These are phyloP conservation scores for Bombus fervidus DNA, from an alignment of 1,140 invertebrate genomes.

Conservation along the genomic window DNA sequence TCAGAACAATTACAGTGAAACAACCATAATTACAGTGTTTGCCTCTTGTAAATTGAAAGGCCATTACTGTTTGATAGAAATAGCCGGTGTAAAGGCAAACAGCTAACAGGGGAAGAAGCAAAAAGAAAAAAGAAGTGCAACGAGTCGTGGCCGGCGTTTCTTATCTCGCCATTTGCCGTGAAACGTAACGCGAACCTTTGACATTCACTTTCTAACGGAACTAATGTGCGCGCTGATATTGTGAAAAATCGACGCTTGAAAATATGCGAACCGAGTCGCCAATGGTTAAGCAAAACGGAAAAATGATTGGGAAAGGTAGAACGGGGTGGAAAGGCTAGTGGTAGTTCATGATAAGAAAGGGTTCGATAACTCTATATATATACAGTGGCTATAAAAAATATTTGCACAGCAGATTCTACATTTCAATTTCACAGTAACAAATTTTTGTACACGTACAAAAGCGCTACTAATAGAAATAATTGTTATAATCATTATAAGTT, in stretches of 20 bases:
- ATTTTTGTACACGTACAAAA: too few relatives aligned
- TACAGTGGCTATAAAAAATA: too few relatives aligned
- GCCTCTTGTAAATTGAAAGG: background rate
- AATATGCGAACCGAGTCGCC: constrained; percentile 1
- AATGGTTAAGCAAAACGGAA: background rate
- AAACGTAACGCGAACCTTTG: constrained; percentile 44
- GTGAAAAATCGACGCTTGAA: constrained; percentile 23
- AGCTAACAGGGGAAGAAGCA: background rate
- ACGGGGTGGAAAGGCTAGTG: background rate
- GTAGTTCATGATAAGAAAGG: background rate
- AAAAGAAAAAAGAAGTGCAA: constrained; percentile 9
- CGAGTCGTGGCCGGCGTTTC: constrained; percentile 22
- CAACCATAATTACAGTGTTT: background rate
- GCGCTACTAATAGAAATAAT: too few relatives aligned
- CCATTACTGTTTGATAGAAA: constrained; percentile 22
- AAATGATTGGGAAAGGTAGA: background rate
- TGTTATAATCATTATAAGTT: background rate
- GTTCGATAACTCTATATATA: background rate
- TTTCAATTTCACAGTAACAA: too few relatives aligned
- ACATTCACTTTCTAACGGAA: constrained; percentile 56
- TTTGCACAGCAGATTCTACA: too few relatives aligned
- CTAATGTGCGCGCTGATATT: constrained; percentile 10
- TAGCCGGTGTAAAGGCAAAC: background rate
- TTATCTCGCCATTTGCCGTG: constrained; percentile 33
- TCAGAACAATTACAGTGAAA: background rate